Base-by-base conservation (phyloP, 1,140 invertebrate species). In the Drosophila busckii region DNA sequence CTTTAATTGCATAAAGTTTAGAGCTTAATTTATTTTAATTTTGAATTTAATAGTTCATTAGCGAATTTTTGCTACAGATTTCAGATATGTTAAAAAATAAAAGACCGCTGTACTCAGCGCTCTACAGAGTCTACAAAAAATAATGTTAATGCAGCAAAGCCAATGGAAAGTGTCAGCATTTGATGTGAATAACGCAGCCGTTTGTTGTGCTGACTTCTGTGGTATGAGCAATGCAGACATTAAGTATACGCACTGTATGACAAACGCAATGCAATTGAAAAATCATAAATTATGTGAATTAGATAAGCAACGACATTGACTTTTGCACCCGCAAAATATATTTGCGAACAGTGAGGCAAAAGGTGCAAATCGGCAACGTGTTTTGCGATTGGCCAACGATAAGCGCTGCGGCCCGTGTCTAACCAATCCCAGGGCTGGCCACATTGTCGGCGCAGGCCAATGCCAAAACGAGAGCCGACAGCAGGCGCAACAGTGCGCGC, bases 261-360 rank as follows among this genome's bases (percentile, higher is more conserved):
- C 35, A 2, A 6, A 49, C 10, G 34, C 25, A 38, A 26, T 35
- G 29, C 28, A 20, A 20, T 13, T 41, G 28, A 44, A 29, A 20
- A 35, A 25, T 25, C 22, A 17, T 46, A n/a, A n/a, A n/a, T n/a
- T n/a, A n/a, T n/a, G n/a, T n/a, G n/a, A n/a, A n/a, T n/a, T n/a
- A n/a, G n/a, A n/a, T n/a, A n/a, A n/a, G n/a, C n/a, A n/a, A n/a
- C 56, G 28, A 20, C 50, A 45, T 25, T 44, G 56, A 60, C 49
- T 54, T 60, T 54, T 44, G 49, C 31, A 19, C 40, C 4, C 5
- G 6, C 1, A 1, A 7, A 1, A 16, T 2, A 12, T 19, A 19
- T n/a, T 9, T 2, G 1, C 12, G 8, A 7, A 8, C 3, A 22
- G 10, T 16, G 31, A 10, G n/a, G 20, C 29, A 35, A 35, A 19